Conservation (phyloP, 2,888 invertebrate genomes). For the Harmothoe impar region DNA sequence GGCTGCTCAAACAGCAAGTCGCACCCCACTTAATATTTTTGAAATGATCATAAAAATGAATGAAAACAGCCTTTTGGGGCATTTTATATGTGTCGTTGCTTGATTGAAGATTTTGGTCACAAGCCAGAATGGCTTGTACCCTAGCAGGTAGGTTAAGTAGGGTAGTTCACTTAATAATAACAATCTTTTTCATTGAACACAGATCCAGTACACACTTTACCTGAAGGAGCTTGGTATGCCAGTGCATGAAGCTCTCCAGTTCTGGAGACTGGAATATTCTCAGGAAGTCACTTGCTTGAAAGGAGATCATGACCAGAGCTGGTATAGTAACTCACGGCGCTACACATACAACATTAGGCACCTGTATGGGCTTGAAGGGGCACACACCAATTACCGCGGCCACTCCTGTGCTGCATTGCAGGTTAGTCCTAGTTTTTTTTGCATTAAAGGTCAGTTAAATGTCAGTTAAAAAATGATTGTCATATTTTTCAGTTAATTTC, state of each 20-base stretch:
- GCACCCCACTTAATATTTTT: too few relatives aligned
- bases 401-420: constrained; percentile 87
- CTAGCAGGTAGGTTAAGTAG: too few relatives aligned
- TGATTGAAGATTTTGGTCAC: too few relatives aligned
- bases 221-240: constrained; percentile 89
- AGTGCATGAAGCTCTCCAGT: constrained; percentile 86
- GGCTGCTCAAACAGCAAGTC: too few relatives aligned
- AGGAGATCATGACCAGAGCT: constrained; percentile 86
- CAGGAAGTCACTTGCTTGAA: constrained; percentile 82
- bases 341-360: constrained; percentile 89
- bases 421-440: constrained; percentile 81
- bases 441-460: not conserved
- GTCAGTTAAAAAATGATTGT: too few relatives aligned
- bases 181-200: not conserved
- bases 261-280: constrained; percentile 88
- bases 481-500: not conserved
- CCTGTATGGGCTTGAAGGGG: constrained; percentile 89
- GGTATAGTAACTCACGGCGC: constrained; percentile 87
- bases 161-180: too few relatives aligned
- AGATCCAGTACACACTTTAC: constrained; percentile 88
- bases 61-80: too few relatives aligned
- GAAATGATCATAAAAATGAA: too few relatives aligned
- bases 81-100: too few relatives aligned
- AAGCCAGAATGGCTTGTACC: too few relatives aligned
- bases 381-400: constrained; percentile 86